Evolutionary conservation across 2,888 invertebrate genomes (phyloP).

Genomic region (Plusia festucae): DNA sequence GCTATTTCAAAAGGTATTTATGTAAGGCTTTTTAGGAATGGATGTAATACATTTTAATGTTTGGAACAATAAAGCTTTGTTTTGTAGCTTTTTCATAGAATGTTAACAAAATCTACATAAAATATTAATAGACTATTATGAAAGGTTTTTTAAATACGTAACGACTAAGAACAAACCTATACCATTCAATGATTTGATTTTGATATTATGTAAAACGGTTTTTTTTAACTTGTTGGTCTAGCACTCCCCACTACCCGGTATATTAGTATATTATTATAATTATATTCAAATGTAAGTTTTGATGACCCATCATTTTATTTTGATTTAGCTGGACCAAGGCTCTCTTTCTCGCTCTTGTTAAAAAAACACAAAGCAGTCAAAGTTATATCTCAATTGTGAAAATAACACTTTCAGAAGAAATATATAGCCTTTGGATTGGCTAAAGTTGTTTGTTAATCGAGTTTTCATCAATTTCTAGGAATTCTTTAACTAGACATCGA

Average conservation of each 20-base stretch:
- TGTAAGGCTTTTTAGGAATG: neutral
- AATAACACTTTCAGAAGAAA: neutral
- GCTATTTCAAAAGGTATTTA: neutral
- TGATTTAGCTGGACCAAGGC: neutral
- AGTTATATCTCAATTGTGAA: too few species aligned
- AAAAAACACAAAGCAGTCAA: neutral
- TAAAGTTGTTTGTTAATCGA: neutral
- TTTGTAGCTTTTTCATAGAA: neutral
- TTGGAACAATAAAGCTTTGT: neutral
- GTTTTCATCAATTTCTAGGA: neutral
- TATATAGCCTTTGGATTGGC: neutral
- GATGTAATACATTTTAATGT: neutral
- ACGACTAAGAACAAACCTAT: too few species aligned
- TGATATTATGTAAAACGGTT: too few species aligned
- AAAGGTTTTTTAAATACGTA: too few species aligned
- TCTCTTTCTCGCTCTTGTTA: neutral
- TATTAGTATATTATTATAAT: too few species aligned
- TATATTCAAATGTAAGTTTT: too few species aligned
- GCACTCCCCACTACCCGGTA: too few species aligned
- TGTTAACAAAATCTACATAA: neutral
- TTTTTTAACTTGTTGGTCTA: too few species aligned
- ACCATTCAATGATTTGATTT: too few species aligned
- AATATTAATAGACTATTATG: too few species aligned
- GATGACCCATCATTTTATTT: too few species aligned
- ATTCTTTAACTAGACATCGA: neutral